These are phyloP conservation scores for Petaurus breviceps DNA, from an alignment of 2,113 vertebrate species.

Conservation along the genomic window DNA sequence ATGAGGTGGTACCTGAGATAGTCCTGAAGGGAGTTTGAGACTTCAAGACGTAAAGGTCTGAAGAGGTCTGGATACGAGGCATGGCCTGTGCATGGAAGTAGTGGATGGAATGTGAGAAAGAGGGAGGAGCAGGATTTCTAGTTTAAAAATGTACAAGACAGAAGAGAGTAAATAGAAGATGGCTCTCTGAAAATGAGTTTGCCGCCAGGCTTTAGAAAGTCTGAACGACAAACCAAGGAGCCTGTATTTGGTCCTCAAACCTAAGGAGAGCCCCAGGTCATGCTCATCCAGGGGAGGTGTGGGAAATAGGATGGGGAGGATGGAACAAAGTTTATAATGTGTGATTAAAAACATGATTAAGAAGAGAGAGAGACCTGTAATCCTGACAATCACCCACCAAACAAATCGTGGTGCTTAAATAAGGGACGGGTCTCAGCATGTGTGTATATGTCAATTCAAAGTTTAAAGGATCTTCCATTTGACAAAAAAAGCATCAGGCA, in stretches of 20 bases:
- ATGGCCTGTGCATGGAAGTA: neutral
- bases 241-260: neutral
- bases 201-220: neutral
- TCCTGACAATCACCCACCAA: neutral
- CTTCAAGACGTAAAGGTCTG: neutral
- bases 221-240: neutral
- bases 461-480: neutral
- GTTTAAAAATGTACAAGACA: neutral
- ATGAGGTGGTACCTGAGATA: neutral
- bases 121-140: neutral
- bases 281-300: neutral
- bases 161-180: neutral
- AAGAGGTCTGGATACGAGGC: neutral
- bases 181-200: neutral
- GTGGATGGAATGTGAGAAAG: neutral
- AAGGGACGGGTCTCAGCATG: neutral
- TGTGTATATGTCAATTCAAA: neutral
- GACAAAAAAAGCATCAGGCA: neutral
- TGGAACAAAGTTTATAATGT: neutral
- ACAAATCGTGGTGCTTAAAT: neutral
- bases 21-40: neutral
- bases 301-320: neutral
- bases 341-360: neutral
- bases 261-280: neutral
- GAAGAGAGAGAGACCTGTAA: neutral